Conservation (phyloP, 2,888 invertebrate species). For the Plebejus melissa region DNA sequence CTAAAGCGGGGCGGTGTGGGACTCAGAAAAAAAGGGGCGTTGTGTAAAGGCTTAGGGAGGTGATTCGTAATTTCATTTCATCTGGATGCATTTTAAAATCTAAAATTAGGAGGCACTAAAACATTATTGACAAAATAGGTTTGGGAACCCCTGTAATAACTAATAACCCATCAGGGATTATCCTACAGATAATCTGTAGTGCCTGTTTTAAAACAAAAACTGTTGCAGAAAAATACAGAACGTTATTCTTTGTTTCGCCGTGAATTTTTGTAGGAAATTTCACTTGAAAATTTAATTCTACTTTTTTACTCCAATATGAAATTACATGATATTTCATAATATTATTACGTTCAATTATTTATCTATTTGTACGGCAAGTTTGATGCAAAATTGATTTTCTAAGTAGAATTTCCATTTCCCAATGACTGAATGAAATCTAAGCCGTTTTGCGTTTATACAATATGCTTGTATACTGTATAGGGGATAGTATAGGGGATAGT, state of each 20-base stretch:
- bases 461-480: neutral
- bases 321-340: neutral
- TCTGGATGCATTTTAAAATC: too few relatives aligned
- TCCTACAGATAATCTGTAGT: neutral
- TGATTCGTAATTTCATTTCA: too few relatives aligned
- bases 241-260: neutral
- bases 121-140: too few relatives aligned
- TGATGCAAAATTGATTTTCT: too few relatives aligned
- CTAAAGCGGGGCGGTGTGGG: too few relatives aligned
- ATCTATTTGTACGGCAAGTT: neutral
- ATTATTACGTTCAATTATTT: neutral
- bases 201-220: neutral
- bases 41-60: too few relatives aligned
- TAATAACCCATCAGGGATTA: neutral
- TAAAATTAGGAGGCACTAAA: too few relatives aligned
- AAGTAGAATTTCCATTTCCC: neutral
- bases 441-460: neutral
- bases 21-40: too few relatives aligned
- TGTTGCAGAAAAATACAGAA: neutral
- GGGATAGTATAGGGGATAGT: neutral
- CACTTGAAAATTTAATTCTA: neutral
- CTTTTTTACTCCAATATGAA: neutral
- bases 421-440: neutral
- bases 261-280: neutral
- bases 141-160: too few relatives aligned